Base-by-base conservation (phyloP, 1,140 invertebrate species). In the Drosophila aff. region DNA sequence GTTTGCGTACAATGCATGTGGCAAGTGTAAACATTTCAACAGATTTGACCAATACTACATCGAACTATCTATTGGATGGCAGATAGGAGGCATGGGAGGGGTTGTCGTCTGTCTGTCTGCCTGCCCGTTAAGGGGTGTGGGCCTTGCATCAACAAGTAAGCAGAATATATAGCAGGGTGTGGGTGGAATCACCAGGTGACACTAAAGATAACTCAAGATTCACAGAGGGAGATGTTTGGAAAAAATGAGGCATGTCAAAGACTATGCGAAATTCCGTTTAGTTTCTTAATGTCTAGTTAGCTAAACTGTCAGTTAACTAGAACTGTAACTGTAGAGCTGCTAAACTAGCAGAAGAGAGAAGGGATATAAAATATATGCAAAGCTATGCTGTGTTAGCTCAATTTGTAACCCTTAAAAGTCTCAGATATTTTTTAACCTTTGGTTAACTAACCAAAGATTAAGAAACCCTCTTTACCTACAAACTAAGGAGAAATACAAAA, bases 11-110 rank as follows among this genome's bases (percentile, higher is more conserved):
- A 73, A 46, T 60, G 69, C 71, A 74, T 52, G 71, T 47, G 71
- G 67, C 53, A 61, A 73, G 57, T 61, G 71, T 74, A 74, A 74
- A 74, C 69, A 74, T 74, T 74, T 74, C 71, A 74, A 73, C 71
- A 74, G 71, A 74, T 74, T 74, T 73, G 38, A 74, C 71, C 71
- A 74, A 61, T 40, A 74, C 55, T 18, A 40, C 33, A 40, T 44
- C 23, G 36, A 43, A 26, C 55, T 44, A 58, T 43, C 36, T 26
- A 58, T 41, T 38, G 15, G 26, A 4, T 9, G 23, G 26, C 4
- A 50, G 26, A n/a, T 28, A 5, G 16, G 16, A 6, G 16, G 36
- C 5, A 61, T 38, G 15, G 31, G 23, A 36, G n/a, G 50, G 36
- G 41, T 33, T n/a, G 44, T 40, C 21, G 16, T 13, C 50, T 10